phyloP scores from a whole-genome alignment of 1,140 invertebrate genomes.

The Nasonia giraulti region DNA sequence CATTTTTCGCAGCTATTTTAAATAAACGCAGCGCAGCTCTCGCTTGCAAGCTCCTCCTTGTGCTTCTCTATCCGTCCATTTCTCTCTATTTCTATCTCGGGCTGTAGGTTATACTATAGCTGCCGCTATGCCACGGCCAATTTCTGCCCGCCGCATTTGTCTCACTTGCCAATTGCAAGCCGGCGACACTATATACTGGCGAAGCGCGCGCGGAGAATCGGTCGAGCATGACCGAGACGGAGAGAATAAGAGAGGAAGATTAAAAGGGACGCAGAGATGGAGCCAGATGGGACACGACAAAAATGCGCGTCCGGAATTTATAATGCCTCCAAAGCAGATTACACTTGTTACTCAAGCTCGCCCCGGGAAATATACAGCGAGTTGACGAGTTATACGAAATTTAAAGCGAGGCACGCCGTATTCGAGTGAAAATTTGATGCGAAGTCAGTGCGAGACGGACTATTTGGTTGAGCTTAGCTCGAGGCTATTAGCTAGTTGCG shows the following conservation, averaged over 20 bases:
- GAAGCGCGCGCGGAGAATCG: background rate
- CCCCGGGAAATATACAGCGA: background rate
- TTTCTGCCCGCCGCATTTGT: constrained; percentile 70
- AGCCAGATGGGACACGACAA: background rate
- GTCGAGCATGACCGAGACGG: background rate
- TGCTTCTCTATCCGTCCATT: constrained; percentile 26
- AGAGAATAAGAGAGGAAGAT: background rate
- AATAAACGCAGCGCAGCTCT: background rate
- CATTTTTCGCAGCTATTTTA: background rate
- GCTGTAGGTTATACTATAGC: constrained; percentile 37
- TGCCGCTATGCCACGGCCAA: constrained; percentile 64
- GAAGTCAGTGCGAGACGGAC: background rate
- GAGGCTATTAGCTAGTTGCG: no score
- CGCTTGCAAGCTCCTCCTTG: background rate
- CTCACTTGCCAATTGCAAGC: constrained; percentile 68
- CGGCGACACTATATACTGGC: background rate
- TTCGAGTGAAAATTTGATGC: background rate
- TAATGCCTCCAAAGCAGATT: background rate
- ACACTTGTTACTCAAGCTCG: background rate
- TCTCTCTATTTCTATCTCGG: constrained; percentile 48
- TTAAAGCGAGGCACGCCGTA: background rate
- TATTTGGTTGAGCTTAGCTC: no score
- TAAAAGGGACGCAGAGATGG: background rate
- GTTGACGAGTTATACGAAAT: background rate
- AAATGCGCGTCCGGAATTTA: constrained; percentile 3